phyloP scores from a whole-genome alignment of 1,140 invertebrate species.

The Tribolium castaneum region DNA sequence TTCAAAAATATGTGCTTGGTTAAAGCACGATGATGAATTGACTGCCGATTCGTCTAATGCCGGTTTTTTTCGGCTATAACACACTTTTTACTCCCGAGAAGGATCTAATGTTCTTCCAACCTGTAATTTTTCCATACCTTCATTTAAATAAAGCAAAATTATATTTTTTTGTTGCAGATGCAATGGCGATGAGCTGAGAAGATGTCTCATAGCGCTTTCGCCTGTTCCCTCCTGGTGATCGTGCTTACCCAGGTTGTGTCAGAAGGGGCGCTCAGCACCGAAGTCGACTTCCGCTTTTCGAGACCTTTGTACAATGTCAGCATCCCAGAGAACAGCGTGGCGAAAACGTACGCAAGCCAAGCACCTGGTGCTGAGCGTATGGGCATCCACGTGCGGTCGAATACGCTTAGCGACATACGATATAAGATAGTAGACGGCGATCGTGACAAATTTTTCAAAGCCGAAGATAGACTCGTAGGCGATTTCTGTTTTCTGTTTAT shows the following conservation, averaged over 20 bases:
- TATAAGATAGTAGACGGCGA: slow-evolving; percentile 88
- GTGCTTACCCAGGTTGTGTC: slow-evolving; percentile 48
- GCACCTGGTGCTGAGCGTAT: slow-evolving; percentile 68
- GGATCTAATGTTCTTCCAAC: no score
- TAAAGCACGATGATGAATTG: no score
- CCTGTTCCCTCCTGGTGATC: slow-evolving; percentile 59
- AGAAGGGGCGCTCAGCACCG: slow-evolving; percentile 48
- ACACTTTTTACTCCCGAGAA: no score
- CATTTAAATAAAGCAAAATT: slow-evolving; percentile 1
- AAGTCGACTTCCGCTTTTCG: slow-evolving; percentile 75
- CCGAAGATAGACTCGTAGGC: slow-evolving; percentile 86
- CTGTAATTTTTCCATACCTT: neutral
- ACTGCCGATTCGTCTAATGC: no score
- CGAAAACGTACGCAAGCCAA: slow-evolving; percentile 80
- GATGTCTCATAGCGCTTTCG: slow-evolving; percentile 58
- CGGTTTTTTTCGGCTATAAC: no score
- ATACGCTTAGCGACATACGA: slow-evolving; percentile 71
- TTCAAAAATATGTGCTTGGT: no score
- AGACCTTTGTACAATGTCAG: slow-evolving; percentile 86
- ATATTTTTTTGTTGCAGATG: slow-evolving; percentile 60
- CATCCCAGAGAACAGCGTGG: slow-evolving; percentile 91
- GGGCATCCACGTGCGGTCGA: slow-evolving; percentile 65
- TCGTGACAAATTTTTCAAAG: slow-evolving; percentile 91
- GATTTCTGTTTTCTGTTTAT: slow-evolving; percentile 94
- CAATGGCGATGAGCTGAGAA: slow-evolving; percentile 61